Evolutionary conservation across 1,140 invertebrate species (phyloP), one percentile per base, ranked within the genome.

Genomic region (Drosophila pruinosa): DNA sequence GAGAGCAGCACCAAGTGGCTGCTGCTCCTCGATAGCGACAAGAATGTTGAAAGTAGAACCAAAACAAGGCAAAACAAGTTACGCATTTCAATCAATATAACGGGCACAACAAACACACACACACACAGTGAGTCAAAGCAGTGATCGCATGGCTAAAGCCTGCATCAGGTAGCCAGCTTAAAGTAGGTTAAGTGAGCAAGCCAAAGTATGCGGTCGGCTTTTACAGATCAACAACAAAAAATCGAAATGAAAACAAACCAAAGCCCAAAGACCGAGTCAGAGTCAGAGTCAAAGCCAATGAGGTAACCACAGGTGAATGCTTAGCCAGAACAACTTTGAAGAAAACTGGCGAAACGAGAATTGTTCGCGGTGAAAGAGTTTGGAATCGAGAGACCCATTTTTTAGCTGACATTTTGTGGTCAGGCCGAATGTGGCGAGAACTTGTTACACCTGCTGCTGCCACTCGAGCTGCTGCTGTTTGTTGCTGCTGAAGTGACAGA

Each of bases 81-180:
- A 82, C 78, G 78, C 70, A 89, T 89, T 83, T 88, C 71, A 89
- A 83, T 88, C 82, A 75, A 89, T 88, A 74, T 82, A 90, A 89
- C 88, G 82, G 81, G 45, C 52, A 71, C n/a, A 24, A 28, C 26
- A 5, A 34, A 10, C 3, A 34, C 31, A n/a, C 3, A 12, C 5
- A 7, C 7, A 48, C 2, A 28, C 12, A 28, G 45, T 28, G n/a
- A 39, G 41, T 19, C 24, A 14, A 21, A 48, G 31, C 31, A 64
- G 48, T n/a, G 19, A 17, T 15, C 12, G 45, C 21, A 56, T 75
- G 47, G 74, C 64, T n/a, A n/a, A n/a, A n/a, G n/a, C n/a, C n/a
- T n/a, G n/a, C n/a, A n/a, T n/a, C 67, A 83, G n/a, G 56, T 67
- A 24, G 47, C 62, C 57, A 41, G 72, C 59, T 71, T 71, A 75